Conservation (phyloP, 2,113 vertebrate species). For the Hemicordylus capensis region DNA sequence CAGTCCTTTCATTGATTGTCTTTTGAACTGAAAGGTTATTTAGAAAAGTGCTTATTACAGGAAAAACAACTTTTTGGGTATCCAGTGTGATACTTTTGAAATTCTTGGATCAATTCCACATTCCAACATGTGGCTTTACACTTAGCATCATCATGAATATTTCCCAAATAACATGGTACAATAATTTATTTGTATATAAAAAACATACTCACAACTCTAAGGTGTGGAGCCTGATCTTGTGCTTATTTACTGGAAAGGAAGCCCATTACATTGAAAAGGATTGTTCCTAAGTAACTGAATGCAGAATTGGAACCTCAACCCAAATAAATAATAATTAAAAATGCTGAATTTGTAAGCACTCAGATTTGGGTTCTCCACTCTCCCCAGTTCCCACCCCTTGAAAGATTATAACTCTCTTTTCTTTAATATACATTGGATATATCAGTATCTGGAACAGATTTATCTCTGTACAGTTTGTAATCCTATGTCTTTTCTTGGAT, state of each 20-base stretch:
- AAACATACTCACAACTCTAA: no score
- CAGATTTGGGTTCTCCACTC: background rate
- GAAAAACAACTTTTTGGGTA: background rate
- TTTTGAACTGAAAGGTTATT: background rate
- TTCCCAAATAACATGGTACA: slow-evolving; percentile 18
- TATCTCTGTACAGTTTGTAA: background rate
- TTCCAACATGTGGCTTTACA: background rate
- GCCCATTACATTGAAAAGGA: background rate
- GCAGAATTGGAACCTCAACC: background rate
- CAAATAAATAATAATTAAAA: background rate
- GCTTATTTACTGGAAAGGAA: background rate
- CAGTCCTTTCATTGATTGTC: no score
- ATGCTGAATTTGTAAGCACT: background rate
- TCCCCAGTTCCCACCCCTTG: background rate
- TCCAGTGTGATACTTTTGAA: slow-evolving; percentile 15
- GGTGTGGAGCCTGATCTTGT: background rate
- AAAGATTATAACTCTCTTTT: background rate
- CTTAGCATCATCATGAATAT: background rate
- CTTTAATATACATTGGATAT: background rate
- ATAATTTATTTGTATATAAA: background rate
- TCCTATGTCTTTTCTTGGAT: background rate
- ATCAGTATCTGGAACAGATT: background rate
- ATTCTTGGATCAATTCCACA: background rate
- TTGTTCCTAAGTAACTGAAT: background rate
- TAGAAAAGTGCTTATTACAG: slow-evolving; percentile 20